These are phyloP conservation scores for Labrus mixtus DNA, from an alignment of 2,113 vertebrate species.

Conservation along the genomic window DNA sequence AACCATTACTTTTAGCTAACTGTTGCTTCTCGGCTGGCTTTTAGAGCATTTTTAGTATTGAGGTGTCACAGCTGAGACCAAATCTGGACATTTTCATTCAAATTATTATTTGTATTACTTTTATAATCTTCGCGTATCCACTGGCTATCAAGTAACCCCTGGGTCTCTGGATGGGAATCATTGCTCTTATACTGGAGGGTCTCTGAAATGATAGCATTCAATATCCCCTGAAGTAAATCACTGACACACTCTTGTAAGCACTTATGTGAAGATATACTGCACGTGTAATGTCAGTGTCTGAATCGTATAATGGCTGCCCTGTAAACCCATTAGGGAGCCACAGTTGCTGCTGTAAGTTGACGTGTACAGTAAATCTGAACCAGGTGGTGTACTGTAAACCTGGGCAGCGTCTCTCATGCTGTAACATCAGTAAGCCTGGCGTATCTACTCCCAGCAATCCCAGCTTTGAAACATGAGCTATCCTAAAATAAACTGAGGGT, in stretches of 20 bases:
- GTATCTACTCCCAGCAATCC: slow-evolving; percentile 62
- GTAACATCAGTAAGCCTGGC: slow-evolving; percentile 23
- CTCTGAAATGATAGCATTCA: neutral
- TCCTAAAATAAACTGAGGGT: slow-evolving; percentile 77
- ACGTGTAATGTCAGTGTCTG: slow-evolving; percentile 21
- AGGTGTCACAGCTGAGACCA: too few relatives aligned
- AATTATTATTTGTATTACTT: too few relatives aligned
- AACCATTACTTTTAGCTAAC: too few relatives aligned
- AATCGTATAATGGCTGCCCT: neutral
- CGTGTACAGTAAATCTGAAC: slow-evolving; percentile 24
- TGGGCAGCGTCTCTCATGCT: slow-evolving; percentile 8
- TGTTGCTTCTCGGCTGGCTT: too few relatives aligned
- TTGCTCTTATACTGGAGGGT: neutral
- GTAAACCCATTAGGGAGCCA: neutral
- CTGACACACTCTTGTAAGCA: neutral
- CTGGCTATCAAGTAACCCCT: neutral
- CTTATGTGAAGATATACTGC: slow-evolving; percentile 2
- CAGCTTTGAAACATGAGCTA: slow-evolving; percentile 73
- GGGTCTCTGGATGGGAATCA: neutral
- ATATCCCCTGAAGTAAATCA: slow-evolving; percentile 8
- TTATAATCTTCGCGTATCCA: neutral
- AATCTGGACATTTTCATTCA: too few relatives aligned
- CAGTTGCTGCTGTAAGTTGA: slow-evolving; percentile 2
- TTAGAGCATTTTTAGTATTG: too few relatives aligned
- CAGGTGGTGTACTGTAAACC: slow-evolving; percentile 24